These are phyloP conservation scores for Neodon shergylaensis DNA, from an alignment of 2,113 vertebrate genomes.

Conservation along the genomic window DNA sequence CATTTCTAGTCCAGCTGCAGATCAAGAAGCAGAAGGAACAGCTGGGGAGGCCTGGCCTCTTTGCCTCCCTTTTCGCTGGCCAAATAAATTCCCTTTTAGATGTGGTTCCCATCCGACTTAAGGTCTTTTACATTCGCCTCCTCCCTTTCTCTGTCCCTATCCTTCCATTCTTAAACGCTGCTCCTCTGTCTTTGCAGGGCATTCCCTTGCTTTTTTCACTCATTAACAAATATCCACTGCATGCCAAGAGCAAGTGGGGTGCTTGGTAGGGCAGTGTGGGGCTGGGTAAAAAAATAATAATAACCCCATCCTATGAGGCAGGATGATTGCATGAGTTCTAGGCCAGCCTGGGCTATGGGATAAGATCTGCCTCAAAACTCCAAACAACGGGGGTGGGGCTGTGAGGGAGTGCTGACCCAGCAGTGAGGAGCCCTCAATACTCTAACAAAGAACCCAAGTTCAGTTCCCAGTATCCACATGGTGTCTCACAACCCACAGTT, in stretches of 20 bases:
- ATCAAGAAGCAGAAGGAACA: conserved; percentile 32
- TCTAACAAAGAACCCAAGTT: neutral
- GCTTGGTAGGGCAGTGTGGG: neutral
- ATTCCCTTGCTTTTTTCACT: neutral
- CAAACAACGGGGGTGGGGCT: no score
- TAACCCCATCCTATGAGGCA: neutral
- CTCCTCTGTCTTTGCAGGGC: neutral
- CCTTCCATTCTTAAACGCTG: neutral
- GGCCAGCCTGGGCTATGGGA: neutral
- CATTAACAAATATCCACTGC: neutral
- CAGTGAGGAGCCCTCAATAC: neutral
- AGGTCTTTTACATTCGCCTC: neutral
- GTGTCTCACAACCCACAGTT: neutral
- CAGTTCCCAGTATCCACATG: neutral
- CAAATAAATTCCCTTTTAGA: conserved; percentile 65
- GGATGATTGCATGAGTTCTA: neutral
- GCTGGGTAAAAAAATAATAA: neutral
- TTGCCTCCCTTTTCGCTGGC: conserved; percentile 67
- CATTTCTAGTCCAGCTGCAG: neutral
- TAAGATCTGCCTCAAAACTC: neutral
- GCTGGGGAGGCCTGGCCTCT: conserved; percentile 47
- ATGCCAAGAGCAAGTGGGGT: neutral
- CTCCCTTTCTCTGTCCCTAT: neutral
- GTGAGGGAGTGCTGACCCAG: neutral
- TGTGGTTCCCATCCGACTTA: neutral